These are phyloP conservation scores for Microtus pennsylvanicus DNA, from an alignment of 2,113 vertebrate species.

Conservation along the genomic window DNA sequence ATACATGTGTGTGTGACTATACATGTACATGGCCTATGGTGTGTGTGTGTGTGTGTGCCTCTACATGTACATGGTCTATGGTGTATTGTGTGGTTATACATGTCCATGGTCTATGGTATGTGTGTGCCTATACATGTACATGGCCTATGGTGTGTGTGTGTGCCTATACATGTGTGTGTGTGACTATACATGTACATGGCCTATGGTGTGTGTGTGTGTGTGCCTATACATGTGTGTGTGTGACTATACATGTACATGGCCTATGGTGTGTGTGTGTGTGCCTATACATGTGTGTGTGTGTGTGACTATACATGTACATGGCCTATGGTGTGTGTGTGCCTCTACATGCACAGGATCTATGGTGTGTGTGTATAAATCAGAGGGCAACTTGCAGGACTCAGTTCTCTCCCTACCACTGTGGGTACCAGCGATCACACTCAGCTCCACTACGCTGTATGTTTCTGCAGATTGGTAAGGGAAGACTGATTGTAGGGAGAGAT, in stretches of 20 bases:
- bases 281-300: not conserved
- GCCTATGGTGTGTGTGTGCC: too few relatives aligned
- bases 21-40: too few relatives aligned
- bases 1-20: not conserved
- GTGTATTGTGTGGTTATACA: too few relatives aligned
- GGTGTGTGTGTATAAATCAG: not conserved
- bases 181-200: too few relatives aligned
- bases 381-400: not conserved
- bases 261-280: not conserved
- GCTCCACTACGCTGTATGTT: not conserved
- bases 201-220: not conserved
- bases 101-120: not conserved
- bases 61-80: too few relatives aligned
- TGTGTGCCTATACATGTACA: too few relatives aligned
- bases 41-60: too few relatives aligned
- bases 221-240: not conserved
- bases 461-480: not conserved
- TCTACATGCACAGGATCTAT: not conserved
- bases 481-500: not conserved
- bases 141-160: too few relatives aligned
- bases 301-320: not conserved
- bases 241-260: not conserved
- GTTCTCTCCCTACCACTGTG: not conserved
- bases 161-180: fast-evolving
- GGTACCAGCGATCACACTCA: not conserved